Percentiles rank a stretch among this genome's conserved stretches.
Conservation (phyloP, 2,797 vertebrate species). For the Mus caroli region DNA sequence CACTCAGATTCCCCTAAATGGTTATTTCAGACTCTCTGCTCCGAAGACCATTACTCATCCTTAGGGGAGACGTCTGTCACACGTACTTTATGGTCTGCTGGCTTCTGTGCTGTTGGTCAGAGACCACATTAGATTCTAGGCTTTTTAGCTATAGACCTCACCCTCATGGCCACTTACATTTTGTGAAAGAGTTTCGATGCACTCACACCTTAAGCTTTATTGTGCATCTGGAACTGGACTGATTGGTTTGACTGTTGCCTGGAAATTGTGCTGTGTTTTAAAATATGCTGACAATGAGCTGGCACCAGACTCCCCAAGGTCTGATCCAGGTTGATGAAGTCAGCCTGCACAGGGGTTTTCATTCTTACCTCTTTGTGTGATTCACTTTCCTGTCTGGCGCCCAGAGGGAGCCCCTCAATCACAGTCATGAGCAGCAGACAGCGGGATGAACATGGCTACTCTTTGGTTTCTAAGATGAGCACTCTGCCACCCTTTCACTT, state of each 20-base stretch:
- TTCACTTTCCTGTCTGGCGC: not conserved
- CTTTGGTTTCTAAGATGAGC: not conserved
- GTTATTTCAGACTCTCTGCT: not conserved
- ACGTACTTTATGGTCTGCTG: not conserved
- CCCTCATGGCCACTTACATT: not conserved
- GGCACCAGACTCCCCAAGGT: not conserved
- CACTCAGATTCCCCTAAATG: not conserved
- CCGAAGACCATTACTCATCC: not conserved
- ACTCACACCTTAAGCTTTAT: not conserved
- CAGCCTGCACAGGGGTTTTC: not conserved
- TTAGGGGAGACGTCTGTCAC: not conserved
- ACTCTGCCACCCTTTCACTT: not conserved
- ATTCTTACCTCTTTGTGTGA: not conserved
- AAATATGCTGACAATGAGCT: not conserved
- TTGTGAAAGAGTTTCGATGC: not conserved
- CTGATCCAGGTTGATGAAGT: not conserved
- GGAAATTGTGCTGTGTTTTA: not conserved
- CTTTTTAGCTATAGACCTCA: not conserved
- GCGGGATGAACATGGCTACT: fast-evolving
- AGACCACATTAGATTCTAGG: not conserved
- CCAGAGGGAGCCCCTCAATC: not conserved
- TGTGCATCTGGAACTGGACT: not conserved
- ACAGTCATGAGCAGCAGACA: not conserved
- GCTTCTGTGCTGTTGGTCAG: not conserved
- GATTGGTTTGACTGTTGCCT: not conserved